Base-by-base conservation (phyloP, 2,797 vertebrate species). In the Scolopax bukidnonensis region DNA sequence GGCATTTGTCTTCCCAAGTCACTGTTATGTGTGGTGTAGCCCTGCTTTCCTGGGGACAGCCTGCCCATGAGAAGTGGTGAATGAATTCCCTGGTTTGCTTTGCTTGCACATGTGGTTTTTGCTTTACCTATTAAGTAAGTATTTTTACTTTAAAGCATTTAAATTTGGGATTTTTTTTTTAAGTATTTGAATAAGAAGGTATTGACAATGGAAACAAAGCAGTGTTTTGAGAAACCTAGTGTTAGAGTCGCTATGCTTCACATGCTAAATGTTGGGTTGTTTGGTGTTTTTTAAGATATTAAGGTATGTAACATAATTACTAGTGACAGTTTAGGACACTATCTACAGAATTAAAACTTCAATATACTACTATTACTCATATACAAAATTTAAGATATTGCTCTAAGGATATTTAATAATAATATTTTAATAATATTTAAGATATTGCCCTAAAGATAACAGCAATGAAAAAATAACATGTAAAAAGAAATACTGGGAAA, bases 21-120 rank as follows among this genome's bases (percentile, higher is more conserved):
- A 36, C 13, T 1, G 1, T 11, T 8, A 28, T 0, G 0, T 2
- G 1, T 28, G 40, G 9, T 6, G 7, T 11, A 88, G 24, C 40
- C 16, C 33, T 25, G 84, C 40, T 70, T 2, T 32, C 21, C 64
- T 53, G 38, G 59, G 6, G n/a, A 16, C 71, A 45, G 48, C 48
- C 83, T 73, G 54, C 20, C 5, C 1, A 41, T 6, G 6, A 54
- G 33, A 74, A 91, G 12, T 0, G 4, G 5, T 1, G 25, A 70
- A 32, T 11, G 0, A 80, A 77, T 53, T 28, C 54, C 68, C 65
- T 64, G 12, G 4, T 51, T 45, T 64, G 30, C 50, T 80, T 77
- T 47, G 12, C 40, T 56, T 69, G 41, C 1, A 0, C 5, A 3
- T 0, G 0, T 0, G 2, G 47, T 32, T 57, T 90, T 74, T 80